Conservation (phyloP, 1,140 invertebrate genomes). For the Acarapis woodi region DNA sequence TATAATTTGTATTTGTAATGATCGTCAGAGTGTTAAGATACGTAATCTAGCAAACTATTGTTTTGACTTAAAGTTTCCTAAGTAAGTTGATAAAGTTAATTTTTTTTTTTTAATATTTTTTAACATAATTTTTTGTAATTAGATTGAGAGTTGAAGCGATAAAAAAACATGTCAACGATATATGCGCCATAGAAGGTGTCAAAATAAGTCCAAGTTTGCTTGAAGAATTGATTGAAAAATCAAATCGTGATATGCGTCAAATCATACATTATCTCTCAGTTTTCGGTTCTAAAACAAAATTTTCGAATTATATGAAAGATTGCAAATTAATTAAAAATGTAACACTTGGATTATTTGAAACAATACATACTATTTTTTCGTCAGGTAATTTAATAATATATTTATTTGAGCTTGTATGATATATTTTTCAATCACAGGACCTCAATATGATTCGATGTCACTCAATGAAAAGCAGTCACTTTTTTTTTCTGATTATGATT, state of each 20-base stretch:
- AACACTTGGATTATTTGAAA: constrained; percentile 25
- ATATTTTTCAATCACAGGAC: constrained; percentile 23
- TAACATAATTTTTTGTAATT: no score
- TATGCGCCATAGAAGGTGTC: constrained; percentile 71
- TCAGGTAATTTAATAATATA: not conserved
- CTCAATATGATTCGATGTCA: constrained; percentile 46
- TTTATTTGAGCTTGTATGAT: not conserved
- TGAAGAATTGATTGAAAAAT: constrained; percentile 49
- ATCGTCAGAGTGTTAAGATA: constrained; percentile 75
- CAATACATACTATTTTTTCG: constrained; percentile 1
- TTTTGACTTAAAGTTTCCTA: constrained; percentile 54
- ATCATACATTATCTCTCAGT: constrained; percentile 43
- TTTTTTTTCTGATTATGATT: constrained; percentile 90
- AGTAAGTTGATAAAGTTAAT: no score
- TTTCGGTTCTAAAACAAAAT: constrained; percentile 27
- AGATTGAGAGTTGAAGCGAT: constrained; percentile 67
- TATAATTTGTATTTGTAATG: constrained; percentile 96
- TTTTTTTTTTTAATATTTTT: no score
- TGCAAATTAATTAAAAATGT: constrained; percentile 38
- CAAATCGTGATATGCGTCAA: constrained; percentile 78
- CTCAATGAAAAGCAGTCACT: constrained; percentile 57
- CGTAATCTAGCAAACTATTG: constrained; percentile 73
- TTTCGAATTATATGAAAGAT: constrained; percentile 20
- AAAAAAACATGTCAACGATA: constrained; percentile 54
- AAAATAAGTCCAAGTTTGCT: constrained; percentile 43